Evolutionary conservation across 1,140 invertebrate genomes (phyloP).

Genomic region (Globodera rostochiensis): DNA sequence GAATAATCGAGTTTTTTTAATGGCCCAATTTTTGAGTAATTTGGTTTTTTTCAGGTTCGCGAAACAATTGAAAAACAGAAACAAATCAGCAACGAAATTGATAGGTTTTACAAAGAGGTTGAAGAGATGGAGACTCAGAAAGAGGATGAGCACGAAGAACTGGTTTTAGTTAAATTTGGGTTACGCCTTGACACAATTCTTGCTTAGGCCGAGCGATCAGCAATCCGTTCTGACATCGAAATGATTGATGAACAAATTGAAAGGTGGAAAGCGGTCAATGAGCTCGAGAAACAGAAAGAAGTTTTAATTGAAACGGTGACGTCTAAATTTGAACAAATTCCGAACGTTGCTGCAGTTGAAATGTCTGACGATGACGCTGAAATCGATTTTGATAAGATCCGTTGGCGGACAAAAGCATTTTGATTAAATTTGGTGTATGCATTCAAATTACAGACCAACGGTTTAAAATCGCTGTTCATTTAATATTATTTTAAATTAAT

Average conservation of each 20-base stretch:
- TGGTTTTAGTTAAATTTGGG: constrained; percentile 23
- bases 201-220: constrained; percentile 19
- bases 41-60: constrained; percentile 31
- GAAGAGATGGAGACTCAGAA: constrained; percentile 40
- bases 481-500: neutral
- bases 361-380: constrained; percentile 28
- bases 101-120: constrained; percentile 39
- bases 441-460: neutral
- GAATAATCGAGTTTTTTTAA: constrained; percentile 33
- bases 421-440: constrained; percentile 26
- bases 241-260: constrained; percentile 42
- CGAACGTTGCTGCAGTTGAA: constrained; percentile 39
- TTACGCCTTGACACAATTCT: neutral
- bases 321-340: constrained; percentile 19
- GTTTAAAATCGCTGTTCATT: neutral
- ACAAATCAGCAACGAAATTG: constrained; percentile 31
- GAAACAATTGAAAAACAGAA: constrained; percentile 41
- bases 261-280: constrained; percentile 37
- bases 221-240: constrained; percentile 30
- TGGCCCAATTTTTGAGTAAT: constrained; percentile 10
- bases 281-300: constrained; percentile 40
- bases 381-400: constrained; percentile 38
- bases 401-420: constrained; percentile 42
- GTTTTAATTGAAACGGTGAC: constrained; percentile 25
- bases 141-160: constrained; percentile 36